Percentiles rank a stretch among this genome's conserved stretches.
Conservation (phyloP, 1,140 invertebrate genomes). For the Panonychus citri region DNA sequence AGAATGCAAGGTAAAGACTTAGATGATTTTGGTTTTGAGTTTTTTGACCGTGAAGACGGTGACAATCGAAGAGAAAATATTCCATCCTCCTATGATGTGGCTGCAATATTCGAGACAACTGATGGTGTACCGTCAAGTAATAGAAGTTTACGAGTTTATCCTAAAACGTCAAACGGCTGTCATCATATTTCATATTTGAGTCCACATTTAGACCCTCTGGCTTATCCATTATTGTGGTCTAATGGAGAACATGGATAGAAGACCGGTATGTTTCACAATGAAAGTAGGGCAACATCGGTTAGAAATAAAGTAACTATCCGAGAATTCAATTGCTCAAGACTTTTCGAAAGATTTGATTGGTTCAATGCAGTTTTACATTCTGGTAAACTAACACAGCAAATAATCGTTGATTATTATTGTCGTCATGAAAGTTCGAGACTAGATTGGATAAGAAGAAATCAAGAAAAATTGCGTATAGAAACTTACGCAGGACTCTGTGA, state of each 20-base stretch:
- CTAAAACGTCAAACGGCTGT: not conserved
- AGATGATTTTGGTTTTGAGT: not conserved
- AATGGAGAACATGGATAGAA: slow-evolving; percentile 9
- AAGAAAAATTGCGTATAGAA: slow-evolving; percentile 9
- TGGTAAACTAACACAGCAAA: slow-evolving; percentile 15
- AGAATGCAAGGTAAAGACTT: not conserved
- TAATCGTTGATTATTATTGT: slow-evolving; percentile 8
- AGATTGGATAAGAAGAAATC: slow-evolving; percentile 2
- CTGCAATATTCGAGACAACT: not conserved
- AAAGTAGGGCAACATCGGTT: too few relatives aligned
- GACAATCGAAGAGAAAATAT: not conserved
- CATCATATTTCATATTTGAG: not conserved
- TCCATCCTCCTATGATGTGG: not conserved
- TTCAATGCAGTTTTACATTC: slow-evolving; percentile 15
- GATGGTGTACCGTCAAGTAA: not conserved
- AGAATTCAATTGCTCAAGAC: not conserved
- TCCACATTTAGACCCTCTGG: slow-evolving; percentile 13
- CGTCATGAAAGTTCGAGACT: slow-evolving; percentile 10
- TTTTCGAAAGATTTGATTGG: not conserved
- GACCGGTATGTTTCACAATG: not conserved
- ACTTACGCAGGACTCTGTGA: slow-evolving; percentile 10
- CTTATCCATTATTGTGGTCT: slow-evolving; percentile 14
- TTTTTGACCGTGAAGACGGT: not conserved
- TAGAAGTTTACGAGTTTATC: not conserved
- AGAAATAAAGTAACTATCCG: not conserved